Evolutionary conservation across 1,140 invertebrate species (phyloP), one percentile per base, ranked within the genome.

Genomic region (Drosophila littoralis): DNA sequence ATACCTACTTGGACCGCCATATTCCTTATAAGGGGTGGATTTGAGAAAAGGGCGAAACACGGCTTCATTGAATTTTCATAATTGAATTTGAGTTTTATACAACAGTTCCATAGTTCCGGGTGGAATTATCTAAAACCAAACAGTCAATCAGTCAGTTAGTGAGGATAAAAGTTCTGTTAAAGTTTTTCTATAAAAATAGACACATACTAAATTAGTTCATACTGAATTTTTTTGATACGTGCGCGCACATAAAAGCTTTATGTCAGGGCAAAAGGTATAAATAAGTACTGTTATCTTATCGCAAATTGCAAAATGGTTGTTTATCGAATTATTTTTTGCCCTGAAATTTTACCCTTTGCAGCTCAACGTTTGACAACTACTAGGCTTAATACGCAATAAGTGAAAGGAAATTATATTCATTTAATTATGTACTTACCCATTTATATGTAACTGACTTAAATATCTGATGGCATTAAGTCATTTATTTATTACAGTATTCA

Each of bases 221-320:
- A 36, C 36, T 35, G 28, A 50, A 66, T 55, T 28, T 46, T 46
- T 33, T 36, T 28, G 33, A 58, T 58, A 57, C 12, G 35, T 28
- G 7, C n/a, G 3, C 32, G 35, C 36, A 15, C 50, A 63, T 13
- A 17, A 48, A 48, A 48, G 33, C 46, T 36, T 33, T 52, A 17
- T 35, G 7, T 35, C 36, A 17, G 28, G 17, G 15, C 38, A 36
- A 45, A 22, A 59, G 15, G 22, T 58, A 50, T 33, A 51, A 35
- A 68, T 35, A 68, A 60, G 36, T 43, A 38, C 36, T 33, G 7
- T 45, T 73, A 67, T 73, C 70, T 73, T 73, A 73, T 73, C 70
- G 32, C 33, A n/a, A 13, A 35, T 59, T 59, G 54, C 64, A 67
- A 73, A 67, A 67, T 57, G 48, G 33, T 59, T 67, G 54, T 22